These are phyloP conservation scores for Drosophila grimshawi DNA, from an alignment of 1,140 invertebrate species.

Conservation along the genomic window DNA sequence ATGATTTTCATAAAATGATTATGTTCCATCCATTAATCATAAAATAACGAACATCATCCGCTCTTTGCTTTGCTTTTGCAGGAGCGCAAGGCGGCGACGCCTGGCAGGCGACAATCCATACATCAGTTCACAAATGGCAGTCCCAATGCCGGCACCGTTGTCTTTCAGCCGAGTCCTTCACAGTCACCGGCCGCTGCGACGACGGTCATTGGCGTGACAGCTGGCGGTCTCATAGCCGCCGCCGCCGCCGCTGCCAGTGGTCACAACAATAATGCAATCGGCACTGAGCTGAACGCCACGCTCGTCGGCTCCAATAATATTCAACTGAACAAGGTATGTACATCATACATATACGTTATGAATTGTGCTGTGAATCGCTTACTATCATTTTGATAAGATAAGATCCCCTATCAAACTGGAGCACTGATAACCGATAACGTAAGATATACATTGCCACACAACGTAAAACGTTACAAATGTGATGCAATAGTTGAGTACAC, in stretches of 20 bases:
- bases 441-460: not conserved
- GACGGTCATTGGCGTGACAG: slow-evolving; percentile 83
- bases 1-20: not conserved
- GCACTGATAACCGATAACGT: slow-evolving; percentile 23
- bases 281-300: slow-evolving; percentile 84
- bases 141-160: slow-evolving; percentile 83
- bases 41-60: not conserved
- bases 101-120: slow-evolving; percentile 83
- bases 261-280: slow-evolving; percentile 70
- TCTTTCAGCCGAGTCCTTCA: slow-evolving; percentile 84
- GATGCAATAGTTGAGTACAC: slow-evolving; percentile 2
- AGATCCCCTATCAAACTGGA: slow-evolving; percentile 38
- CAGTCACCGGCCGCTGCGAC: slow-evolving; percentile 84
- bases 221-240: slow-evolving; percentile 74
- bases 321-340: slow-evolving; percentile 81
- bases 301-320: slow-evolving; percentile 84
- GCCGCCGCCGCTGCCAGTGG: slow-evolving; percentile 37
- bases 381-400: slow-evolving; percentile 32
- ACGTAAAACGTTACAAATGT: not conserved
- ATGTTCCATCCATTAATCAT: slow-evolving; percentile 8
- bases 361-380: not conserved
- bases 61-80: slow-evolving; percentile 26
- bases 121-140: slow-evolving; percentile 84
- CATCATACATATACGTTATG: not conserved
- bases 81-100: slow-evolving; percentile 84